These are phyloP conservation scores for Nymphalis c-album DNA, from an alignment of 2,888 invertebrate genomes.

Conservation along the genomic window DNA sequence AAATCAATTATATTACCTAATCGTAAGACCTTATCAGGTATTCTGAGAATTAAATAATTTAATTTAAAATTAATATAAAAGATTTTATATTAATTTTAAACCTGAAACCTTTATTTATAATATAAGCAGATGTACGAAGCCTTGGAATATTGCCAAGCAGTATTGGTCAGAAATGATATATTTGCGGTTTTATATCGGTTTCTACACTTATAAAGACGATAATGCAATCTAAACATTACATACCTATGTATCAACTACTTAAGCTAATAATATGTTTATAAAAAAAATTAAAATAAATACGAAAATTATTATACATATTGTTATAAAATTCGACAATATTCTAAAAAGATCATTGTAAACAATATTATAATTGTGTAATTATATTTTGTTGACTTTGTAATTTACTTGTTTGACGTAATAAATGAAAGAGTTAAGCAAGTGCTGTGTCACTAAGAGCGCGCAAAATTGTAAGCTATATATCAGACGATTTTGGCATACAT, in stretches of 20 bases:
- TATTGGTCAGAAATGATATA: constrained; percentile 19
- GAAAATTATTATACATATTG: background rate
- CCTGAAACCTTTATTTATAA: constrained; percentile 21
- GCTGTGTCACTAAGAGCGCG: background rate
- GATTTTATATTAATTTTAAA: no score
- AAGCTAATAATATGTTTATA: background rate
- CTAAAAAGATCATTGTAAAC: constrained; percentile 11
- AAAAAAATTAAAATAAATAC: background rate
- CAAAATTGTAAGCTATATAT: no score
- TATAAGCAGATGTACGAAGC: constrained; percentile 17
- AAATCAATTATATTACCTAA: background rate
- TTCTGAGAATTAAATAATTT: background rate
- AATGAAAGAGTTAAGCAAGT: constrained; percentile 5
- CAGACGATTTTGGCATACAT: no score
- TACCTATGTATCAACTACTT: background rate
- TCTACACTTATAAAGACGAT: constrained; percentile 1
- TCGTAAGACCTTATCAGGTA: background rate
- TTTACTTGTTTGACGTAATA: constrained; percentile 13
- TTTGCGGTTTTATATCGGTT: constrained; percentile 16
- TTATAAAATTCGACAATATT: constrained; percentile 8
- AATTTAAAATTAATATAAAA: background rate
- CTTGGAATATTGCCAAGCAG: constrained; percentile 26
- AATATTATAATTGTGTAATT: constrained; percentile 24
- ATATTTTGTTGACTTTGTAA: constrained; percentile 8
- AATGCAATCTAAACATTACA: background rate